Base-by-base conservation (phyloP, 2,888 invertebrate species). In the Euspilapteryx auroguttella region DNA sequence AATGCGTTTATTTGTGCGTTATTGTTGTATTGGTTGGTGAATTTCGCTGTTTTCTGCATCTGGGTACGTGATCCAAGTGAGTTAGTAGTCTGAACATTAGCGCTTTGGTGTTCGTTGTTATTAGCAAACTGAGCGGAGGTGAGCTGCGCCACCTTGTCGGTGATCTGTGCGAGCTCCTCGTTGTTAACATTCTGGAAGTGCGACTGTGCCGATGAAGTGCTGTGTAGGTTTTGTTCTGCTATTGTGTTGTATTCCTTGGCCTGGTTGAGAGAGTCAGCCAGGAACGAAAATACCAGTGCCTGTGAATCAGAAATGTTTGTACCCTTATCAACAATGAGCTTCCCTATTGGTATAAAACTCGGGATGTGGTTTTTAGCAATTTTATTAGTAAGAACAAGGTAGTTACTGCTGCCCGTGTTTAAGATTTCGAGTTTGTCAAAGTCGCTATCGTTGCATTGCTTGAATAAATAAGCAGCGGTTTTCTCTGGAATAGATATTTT, bases 401-500 rank as follows among this genome's bases (percentile, higher is more conserved):
- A 73, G 36, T 75, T 71, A 35, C 62, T 71, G 31, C 59, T 71
- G 2, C 58, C 71, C n/a, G 73, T 66, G 31, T 71, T 66, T 9
- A 75, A 40, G 33, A 75, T 63, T 55, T 75, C 75, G 35, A 75
- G 42, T 33, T 55, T 58, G 34, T 66, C 58, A 33, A 47, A 55
- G 21, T 63, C 51, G 21, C 45, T 55, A 31, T 56, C 54, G 31
- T 49, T 61, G 12, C 45, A 41, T 30, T 49, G 57, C 39, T 55
- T 63, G 28, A 75, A 71, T 24, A 75, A 40, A 33, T 55, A 61
- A n/a, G 55, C 44, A 4, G 75, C 75, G 4, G 73, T 45, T 40
- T 57, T 57, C 49, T 71, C 69, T 3, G 75, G 75, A 27, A 75
- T 59, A 0, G 65, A 66, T 34, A 75, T 71, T 63, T 71, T 73